These are phyloP conservation scores for Bugulina stolonifera DNA, from an alignment of 2,888 invertebrate genomes.

Conservation along the genomic window DNA sequence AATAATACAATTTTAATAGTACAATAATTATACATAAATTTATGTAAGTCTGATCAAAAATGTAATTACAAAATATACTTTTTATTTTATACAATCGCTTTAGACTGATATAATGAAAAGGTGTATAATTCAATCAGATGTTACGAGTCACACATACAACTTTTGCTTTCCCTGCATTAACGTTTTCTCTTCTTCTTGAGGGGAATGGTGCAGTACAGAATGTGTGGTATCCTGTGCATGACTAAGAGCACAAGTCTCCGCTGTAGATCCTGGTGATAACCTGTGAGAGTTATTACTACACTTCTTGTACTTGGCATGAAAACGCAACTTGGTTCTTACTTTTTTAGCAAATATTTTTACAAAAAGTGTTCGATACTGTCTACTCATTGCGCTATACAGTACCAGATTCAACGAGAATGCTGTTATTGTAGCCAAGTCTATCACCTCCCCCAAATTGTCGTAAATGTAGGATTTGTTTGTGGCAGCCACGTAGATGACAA, in stretches of 20 bases:
- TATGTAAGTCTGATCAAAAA: too few species aligned
- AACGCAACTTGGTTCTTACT: background rate
- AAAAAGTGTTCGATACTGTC: constrained; percentile 21
- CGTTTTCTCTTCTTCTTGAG: background rate
- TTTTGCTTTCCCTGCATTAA: background rate
- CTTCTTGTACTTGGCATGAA: constrained; percentile 6
- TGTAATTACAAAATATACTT: too few species aligned
- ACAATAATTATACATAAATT: too few species aligned
- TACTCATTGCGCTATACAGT: constrained; percentile 23
- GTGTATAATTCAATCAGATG: too few species aligned
- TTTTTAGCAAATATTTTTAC: constrained; percentile 5
- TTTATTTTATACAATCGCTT: too few species aligned
- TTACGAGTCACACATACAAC: too few species aligned
- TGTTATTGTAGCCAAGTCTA: constrained; percentile 16
- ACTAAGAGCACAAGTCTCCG: constrained; percentile 11
- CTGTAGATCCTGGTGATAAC: background rate
- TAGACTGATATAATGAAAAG: too few species aligned
- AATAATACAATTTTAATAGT: too few species aligned
- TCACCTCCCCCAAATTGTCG: constrained; percentile 15
- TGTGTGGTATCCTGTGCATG: background rate
- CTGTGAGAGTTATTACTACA: background rate
- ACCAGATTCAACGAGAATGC: constrained; percentile 22
- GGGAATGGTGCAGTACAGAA: background rate
- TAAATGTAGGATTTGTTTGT: background rate
- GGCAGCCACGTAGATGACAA: background rate